These are phyloP conservation scores for Pristis pectinata DNA, from an alignment of 2,797 vertebrate species.

Conservation along the genomic window DNA sequence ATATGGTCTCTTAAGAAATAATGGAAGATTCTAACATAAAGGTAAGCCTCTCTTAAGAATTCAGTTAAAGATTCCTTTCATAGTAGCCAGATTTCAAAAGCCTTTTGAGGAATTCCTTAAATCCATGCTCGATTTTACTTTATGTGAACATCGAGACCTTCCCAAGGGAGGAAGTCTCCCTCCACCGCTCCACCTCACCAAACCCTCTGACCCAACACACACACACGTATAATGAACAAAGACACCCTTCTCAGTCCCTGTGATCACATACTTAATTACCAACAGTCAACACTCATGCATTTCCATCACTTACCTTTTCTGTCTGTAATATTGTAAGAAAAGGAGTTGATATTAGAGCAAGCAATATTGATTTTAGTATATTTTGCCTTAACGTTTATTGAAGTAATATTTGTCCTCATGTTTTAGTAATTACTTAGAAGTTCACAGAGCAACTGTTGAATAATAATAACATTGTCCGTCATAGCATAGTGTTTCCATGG, in stretches of 20 bases:
- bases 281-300: background rate
- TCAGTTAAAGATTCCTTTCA: background rate
- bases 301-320: background rate
- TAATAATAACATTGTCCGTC: conserved; percentile 31
- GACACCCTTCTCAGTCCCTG: background rate
- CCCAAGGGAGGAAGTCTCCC: background rate
- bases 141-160: background rate
- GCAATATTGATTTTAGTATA: background rate
- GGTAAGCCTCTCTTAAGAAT: background rate
- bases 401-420: background rate
- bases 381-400: background rate
- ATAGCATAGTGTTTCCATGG: background rate
- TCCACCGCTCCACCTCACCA: background rate
- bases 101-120: background rate
- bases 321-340: background rate
- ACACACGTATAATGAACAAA: background rate
- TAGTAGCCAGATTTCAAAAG: background rate
- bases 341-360: background rate
- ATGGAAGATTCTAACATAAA: background rate
- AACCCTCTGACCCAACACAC: background rate
- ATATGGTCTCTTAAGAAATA: background rate
- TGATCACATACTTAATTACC: background rate
- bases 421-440: background rate
- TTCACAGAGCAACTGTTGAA: background rate
- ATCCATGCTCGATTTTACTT: background rate